phyloP scores from a whole-genome alignment of 1,140 invertebrate species.

The Helicoverpa zea region DNA sequence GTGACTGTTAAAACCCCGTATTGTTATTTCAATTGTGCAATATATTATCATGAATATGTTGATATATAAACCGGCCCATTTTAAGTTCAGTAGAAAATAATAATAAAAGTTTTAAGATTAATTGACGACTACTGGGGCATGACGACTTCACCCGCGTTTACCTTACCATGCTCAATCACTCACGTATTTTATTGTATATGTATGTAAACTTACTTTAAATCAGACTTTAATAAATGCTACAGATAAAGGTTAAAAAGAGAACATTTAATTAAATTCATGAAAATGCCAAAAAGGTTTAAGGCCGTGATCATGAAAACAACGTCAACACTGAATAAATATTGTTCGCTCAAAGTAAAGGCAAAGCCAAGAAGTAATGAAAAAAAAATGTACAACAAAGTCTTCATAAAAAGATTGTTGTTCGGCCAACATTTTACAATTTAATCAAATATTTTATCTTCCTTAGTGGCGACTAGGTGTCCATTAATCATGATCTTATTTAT shows the following conservation, averaged over 20 bases:
- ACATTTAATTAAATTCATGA: neutral
- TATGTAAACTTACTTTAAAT: neutral
- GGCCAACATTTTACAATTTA: constrained; percentile 30
- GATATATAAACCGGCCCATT: too few species aligned
- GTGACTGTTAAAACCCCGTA: too few species aligned
- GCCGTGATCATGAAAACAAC: neutral
- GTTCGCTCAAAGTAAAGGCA: neutral
- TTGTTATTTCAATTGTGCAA: too few species aligned
- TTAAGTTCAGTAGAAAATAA: too few species aligned
- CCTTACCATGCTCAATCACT: too few species aligned
- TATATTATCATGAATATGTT: too few species aligned
- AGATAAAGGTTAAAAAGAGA: too few species aligned
- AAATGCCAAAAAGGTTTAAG: neutral
- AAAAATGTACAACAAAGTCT: too few species aligned
- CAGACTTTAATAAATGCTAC: neutral
- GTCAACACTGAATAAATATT: neutral
- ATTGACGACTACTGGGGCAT: too few species aligned
- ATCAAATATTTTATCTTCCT: constrained; percentile 23
- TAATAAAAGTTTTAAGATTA: too few species aligned
- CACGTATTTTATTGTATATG: neutral
- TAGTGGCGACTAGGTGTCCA: constrained; percentile 12
- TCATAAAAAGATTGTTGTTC: neutral
- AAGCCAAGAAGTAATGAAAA: too few species aligned
- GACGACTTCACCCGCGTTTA: too few species aligned
- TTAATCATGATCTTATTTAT: constrained; percentile 21